These are phyloP conservation scores for Euura lappo DNA, from an alignment of 1,140 invertebrate species.

Conservation along the genomic window DNA sequence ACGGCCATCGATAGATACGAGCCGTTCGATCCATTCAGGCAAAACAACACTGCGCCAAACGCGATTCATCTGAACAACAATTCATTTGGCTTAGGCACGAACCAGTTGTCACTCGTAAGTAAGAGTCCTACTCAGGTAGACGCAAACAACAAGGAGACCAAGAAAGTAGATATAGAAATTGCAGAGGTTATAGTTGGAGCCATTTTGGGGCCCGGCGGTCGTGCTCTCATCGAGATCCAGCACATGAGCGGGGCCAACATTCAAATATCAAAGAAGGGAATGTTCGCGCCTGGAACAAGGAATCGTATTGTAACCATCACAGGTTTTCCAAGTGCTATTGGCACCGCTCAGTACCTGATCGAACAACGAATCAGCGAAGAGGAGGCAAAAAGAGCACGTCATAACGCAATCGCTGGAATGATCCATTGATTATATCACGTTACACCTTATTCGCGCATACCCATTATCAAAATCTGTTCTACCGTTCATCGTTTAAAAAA, in stretches of 20 bases:
- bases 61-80: conserved; percentile 70
- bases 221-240: conserved; percentile 96
- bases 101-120: conserved; percentile 80
- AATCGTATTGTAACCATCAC: conserved; percentile 97
- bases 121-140: conserved; percentile 86
- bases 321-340: conserved; percentile 85
- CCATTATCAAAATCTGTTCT: conserved; percentile 44
- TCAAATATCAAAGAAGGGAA: conserved; percentile 98
- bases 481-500: conserved; percentile 16
- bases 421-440: conserved; percentile 62
- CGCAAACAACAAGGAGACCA: conserved; percentile 74
- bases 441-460: conserved; percentile 35
- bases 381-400: conserved; percentile 90
- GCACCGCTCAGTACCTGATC: conserved; percentile 91
- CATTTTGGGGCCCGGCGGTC: conserved; percentile 93
- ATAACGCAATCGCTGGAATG: conserved; percentile 80
- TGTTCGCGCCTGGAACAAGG: conserved; percentile 93
- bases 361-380: conserved; percentile 95
- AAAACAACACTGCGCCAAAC: conserved; percentile 70
- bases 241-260: conserved; percentile 95
- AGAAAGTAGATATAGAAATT: conserved; percentile 90
- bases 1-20: conserved; percentile 73
- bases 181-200: conserved; percentile 95
- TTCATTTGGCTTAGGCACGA: conserved; percentile 79
- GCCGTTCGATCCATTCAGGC: conserved; percentile 75